Base-by-base conservation (phyloP, 2,113 vertebrate species). In the Monopterus albus region DNA sequence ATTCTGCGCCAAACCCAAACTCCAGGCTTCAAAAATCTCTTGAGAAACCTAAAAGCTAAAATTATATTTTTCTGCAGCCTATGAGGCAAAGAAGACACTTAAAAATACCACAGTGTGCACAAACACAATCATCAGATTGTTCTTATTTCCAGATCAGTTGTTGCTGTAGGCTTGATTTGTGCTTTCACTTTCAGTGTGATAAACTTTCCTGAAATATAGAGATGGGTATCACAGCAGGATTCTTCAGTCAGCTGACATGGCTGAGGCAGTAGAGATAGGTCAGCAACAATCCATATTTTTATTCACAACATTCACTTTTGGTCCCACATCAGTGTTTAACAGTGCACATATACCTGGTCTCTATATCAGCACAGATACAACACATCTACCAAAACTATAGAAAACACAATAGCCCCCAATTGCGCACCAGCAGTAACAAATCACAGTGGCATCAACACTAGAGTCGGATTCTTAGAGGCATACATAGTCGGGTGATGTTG, bases 231-330 rank as follows among this genome's bases (percentile, higher is more conserved):
- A 17, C 21, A n/a, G 23, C 9, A 12, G 0, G 0, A 38, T 3
- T 35, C 18, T 42, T 43, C n/a, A 3, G 18, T 31, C 10, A 28
- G 23, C 18, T 36, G 8, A 60, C 38, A 25, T n/a, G 9, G 3
- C 26, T 25, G 20, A 75, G 49, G 8, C 50, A 65, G 55, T 7
- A 47, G 35, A 52, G 12, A 10, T 21, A 7, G 2, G 21, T 29
- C 47, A 69, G 9, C 15, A 58, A 64, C 15, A 60, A 38, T 49
- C 25, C 35, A 0, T 53, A 4, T 43, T 67, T 88, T 87, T 88
- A 89, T 88, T 89, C 52, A 77, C 43, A 82, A 65, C 64, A 60
- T 83, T 73, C 42, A 70, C 25, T 36, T 72, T 78, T 77, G 57
- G 72, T 79, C 65, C 82, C 75, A 74, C 17, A 35, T 72, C 67